Percentiles rank a stretch among this genome's conserved stretches.
Evolutionary conservation across 1,140 invertebrate genomes (phyloP).

Genomic region (Lysiphlebus fabarum): DNA sequence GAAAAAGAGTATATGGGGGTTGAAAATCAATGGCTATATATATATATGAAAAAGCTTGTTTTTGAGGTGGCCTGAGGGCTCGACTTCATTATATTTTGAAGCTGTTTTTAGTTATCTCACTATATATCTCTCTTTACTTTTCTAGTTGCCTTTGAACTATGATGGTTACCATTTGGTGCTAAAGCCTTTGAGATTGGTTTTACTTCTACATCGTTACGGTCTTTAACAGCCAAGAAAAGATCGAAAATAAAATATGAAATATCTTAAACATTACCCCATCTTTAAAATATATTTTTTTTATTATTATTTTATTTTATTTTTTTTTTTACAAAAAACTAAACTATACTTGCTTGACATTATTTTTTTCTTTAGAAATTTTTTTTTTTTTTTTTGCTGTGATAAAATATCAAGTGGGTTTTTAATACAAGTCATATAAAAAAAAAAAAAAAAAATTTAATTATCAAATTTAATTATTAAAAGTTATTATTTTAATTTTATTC

Average conservation of each 20-base stretch:
- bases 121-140: not conserved
- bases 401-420: no score
- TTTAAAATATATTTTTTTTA: no score
- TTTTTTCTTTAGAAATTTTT: no score
- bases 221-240: constrained; percentile 18
- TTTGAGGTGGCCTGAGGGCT: constrained; percentile 1
- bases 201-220: constrained; percentile 20
- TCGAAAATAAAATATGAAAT: constrained; percentile 8
- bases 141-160: constrained; percentile 22
- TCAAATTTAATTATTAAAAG: no score
- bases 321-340: no score
- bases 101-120: constrained; percentile 7
- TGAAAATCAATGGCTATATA: not conserved
- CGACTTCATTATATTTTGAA: constrained; percentile 24
- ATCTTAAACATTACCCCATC: no score
- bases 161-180: constrained; percentile 23
- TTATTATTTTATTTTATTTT: no score
- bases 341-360: no score
- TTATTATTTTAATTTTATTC: no score
- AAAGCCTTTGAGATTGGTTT: constrained; percentile 22
- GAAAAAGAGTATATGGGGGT: not conserved
- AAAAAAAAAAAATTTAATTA: no score
- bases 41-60: constrained; percentile 6
- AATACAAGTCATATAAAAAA: no score
- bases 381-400: no score